Evolutionary conservation across 2,888 invertebrate genomes (phyloP), one percentile per base, ranked within the genome.

Genomic region (Ptycholaimellus sp.): DNA sequence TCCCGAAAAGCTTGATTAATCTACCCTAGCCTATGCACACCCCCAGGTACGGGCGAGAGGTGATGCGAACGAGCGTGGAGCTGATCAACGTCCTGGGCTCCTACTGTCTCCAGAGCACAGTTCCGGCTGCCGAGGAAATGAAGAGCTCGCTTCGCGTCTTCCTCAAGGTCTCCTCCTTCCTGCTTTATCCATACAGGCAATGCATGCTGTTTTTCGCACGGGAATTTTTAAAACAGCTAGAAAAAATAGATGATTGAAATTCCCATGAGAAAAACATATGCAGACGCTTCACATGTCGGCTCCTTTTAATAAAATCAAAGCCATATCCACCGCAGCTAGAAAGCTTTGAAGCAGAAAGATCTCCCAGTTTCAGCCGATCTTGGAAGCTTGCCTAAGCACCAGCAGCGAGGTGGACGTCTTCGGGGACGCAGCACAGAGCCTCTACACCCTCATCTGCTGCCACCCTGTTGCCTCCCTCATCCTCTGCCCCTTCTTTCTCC

Each of bases 361-460:
- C n/a, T n/a, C n/a, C n/a, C n/a, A n/a, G n/a, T 50, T 52, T 19
- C 48, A 62, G 62, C 41, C 56, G 34, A 52, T 61, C 25, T 62
- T 63, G 45, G 53, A 57, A 35, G 52, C 59, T 47, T 48, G 60
- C 39, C 46, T 63, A 28, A 44, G 59, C 40, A 59, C 60, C 38
- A 54, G 54, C 9, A 59, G 59, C 47, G 62, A 64, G 44, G 56
- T 61, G 48, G 58, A 58, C 19, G 49, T 63, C 20, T 49, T 60
- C 40, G 58, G 57, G 22, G 55, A 59, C 16, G 59, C 61, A 23
- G 56, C 58, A 38, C 48, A 51, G 19, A 49, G 58, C 7, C 49
- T 63, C 36, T 63, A 59, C 46, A 48, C 59, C 21, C 49, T 64
- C 13, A 60, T 64, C 34, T 59, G 58, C 40, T 57, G 58, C 42